phyloP scores from a whole-genome alignment of 2,113 vertebrate genomes.

The Ceyx margarethae region DNA sequence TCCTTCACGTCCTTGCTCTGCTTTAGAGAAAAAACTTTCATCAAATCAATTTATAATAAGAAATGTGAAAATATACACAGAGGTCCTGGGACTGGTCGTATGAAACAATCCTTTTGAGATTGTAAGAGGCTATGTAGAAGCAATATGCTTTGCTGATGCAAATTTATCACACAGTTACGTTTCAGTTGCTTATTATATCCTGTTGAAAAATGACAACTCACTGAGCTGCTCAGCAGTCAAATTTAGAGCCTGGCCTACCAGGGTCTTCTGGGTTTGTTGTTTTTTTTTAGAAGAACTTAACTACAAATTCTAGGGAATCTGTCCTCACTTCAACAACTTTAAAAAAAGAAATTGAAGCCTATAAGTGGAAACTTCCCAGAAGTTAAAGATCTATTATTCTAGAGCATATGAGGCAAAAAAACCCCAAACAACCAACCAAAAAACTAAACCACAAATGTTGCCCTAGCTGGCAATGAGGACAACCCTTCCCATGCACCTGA shows the following conservation, averaged over 20 bases:
- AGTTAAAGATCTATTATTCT: background rate
- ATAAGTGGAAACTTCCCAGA: background rate
- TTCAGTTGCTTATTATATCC: background rate
- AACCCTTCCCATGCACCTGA: background rate
- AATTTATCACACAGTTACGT: background rate
- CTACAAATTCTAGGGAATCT: background rate
- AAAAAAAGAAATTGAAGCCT: background rate
- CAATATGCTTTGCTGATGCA: background rate
- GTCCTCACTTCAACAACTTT: background rate
- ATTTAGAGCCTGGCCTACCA: background rate
- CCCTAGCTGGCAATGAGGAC: background rate
- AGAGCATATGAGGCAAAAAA: background rate
- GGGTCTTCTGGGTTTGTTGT: too few species aligned
- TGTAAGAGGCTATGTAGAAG: background rate
- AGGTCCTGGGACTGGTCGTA: background rate
- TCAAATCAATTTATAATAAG: background rate
- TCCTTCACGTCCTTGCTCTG: background rate
- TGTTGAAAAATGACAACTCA: slow-evolving; percentile 4
- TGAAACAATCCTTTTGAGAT: background rate
- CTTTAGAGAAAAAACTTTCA: background rate
- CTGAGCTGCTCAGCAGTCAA: background rate
- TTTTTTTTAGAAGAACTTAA: background rate
- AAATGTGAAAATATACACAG: background rate
- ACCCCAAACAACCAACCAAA: background rate
- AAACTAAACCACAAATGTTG: background rate